A percentile compares a stretch with the other conserved stretches of the same genome.
Conservation (phyloP, 2,888 invertebrate species). For the Bellardia pandia region DNA sequence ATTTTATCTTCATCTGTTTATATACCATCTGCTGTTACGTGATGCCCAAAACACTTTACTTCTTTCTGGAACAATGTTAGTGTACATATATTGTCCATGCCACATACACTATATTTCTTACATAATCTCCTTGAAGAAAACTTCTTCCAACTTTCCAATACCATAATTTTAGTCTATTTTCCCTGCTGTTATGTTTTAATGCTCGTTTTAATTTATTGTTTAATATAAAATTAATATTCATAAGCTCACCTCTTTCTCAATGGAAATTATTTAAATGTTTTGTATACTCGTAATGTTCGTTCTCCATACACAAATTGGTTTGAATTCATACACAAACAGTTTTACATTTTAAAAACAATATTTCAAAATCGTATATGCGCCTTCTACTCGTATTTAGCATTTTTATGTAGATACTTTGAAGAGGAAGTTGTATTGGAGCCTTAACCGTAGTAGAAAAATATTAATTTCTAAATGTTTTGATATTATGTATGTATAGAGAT, state of each 20-base stretch:
- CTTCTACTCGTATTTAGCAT: background rate
- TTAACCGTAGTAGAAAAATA: too few relatives aligned
- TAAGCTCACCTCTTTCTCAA: conserved; percentile 49
- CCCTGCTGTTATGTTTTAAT: background rate
- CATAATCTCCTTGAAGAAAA: too few relatives aligned
- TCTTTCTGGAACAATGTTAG: too few relatives aligned
- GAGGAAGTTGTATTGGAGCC: background rate
- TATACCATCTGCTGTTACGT: too few relatives aligned
- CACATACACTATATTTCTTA: too few relatives aligned
- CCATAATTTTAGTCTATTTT: background rate
- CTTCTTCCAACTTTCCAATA: too few relatives aligned
- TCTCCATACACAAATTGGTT: background rate
- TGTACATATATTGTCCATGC: too few relatives aligned
- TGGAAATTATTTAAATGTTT: conserved; percentile 33
- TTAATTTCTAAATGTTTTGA: too few relatives aligned
- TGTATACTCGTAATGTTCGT: conserved; percentile 1
- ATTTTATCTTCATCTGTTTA: too few relatives aligned
- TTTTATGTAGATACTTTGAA: background rate
- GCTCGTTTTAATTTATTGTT: conserved; percentile 13
- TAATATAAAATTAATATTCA: conserved; percentile 55
- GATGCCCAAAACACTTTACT: too few relatives aligned
- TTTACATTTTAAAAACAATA: conserved; percentile 5
- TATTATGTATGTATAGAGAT: too few relatives aligned
- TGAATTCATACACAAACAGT: background rate
- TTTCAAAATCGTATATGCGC: background rate